Evolutionary conservation across 2,888 invertebrate species (phyloP).

Genomic region (Catotricha subobsoleta): DNA sequence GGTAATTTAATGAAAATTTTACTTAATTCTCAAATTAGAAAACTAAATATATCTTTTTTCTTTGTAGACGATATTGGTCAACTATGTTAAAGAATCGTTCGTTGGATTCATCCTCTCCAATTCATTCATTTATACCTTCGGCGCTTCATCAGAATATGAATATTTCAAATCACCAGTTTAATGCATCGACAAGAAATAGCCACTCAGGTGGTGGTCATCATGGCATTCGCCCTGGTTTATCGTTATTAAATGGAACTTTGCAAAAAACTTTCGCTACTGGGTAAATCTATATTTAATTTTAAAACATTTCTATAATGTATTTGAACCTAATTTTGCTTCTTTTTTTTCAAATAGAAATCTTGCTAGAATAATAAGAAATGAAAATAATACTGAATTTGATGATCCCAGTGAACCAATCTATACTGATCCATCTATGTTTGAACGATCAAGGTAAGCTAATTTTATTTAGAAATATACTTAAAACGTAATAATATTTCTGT

Average conservation of each 20-base stretch:
- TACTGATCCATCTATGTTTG: constrained; percentile 79
- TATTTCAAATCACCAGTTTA: constrained; percentile 21
- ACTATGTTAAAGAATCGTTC: constrained; percentile 52
- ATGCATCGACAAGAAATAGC: constrained; percentile 9
- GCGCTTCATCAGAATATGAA: constrained; percentile 30
- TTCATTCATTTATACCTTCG: constrained; percentile 23
- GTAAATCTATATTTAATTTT: constrained; percentile 22
- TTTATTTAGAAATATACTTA: neutral
- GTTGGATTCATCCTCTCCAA: constrained; percentile 33
- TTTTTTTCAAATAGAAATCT: no score
- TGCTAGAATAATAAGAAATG: constrained; percentile 31
- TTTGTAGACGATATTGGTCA: constrained; percentile 53
- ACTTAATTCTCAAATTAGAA: no score
- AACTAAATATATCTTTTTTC: constrained; percentile 11
- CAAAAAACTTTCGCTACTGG: constrained; percentile 52
- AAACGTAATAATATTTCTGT: neutral
- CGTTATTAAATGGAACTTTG: constrained; percentile 47
- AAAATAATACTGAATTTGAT: constrained; percentile 40
- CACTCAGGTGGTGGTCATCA: constrained; percentile 13
- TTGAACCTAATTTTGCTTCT: neutral
- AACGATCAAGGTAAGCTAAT: constrained; percentile 46
- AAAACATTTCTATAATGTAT: constrained; percentile 5
- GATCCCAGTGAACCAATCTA: constrained; percentile 88
- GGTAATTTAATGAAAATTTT: constrained; percentile 29
- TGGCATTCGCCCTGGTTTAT: constrained; percentile 22